Percentiles rank a stretch among this genome's conserved stretches.
Conservation (phyloP, 2,888 invertebrate species). For the Diarsia dahlii region DNA sequence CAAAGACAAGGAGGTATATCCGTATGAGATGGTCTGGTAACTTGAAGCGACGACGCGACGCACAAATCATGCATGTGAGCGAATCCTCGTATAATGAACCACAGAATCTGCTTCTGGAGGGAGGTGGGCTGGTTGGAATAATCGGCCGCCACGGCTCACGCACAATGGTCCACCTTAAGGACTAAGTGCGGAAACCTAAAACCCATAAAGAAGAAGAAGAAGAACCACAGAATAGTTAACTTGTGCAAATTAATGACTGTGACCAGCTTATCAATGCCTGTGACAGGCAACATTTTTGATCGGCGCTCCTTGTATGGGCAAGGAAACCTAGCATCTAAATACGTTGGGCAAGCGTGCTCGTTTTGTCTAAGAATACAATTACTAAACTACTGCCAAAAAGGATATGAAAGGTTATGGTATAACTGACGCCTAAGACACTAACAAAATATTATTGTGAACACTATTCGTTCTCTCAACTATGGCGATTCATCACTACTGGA, state of each 20-base stretch:
- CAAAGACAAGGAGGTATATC: not conserved
- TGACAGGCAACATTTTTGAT: not conserved
- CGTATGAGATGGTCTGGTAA: not conserved
- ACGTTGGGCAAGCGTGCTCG: not conserved
- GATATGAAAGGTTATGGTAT: not conserved
- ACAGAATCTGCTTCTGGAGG: no score
- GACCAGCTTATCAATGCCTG: not conserved
- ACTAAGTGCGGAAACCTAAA: no score
- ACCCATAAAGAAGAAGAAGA: no score
- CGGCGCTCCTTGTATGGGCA: no score
- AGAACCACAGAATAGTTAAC: no score
- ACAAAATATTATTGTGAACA: no score
- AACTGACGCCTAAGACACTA: not conserved
- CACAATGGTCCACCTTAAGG: no score
- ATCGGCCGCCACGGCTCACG: no score
- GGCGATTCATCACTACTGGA: no score
- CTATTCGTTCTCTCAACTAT: no score
- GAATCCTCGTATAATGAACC: not conserved
- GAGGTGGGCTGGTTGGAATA: no score
- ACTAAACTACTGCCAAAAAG: not conserved
- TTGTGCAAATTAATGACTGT: not conserved
- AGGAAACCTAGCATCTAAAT: not conserved
- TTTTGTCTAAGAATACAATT: not conserved
- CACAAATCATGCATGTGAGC: not conserved
- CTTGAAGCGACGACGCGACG: not conserved